Evolutionary conservation across 2,888 invertebrate species (phyloP).

Genomic region (Brachyopa scutellaris): DNA sequence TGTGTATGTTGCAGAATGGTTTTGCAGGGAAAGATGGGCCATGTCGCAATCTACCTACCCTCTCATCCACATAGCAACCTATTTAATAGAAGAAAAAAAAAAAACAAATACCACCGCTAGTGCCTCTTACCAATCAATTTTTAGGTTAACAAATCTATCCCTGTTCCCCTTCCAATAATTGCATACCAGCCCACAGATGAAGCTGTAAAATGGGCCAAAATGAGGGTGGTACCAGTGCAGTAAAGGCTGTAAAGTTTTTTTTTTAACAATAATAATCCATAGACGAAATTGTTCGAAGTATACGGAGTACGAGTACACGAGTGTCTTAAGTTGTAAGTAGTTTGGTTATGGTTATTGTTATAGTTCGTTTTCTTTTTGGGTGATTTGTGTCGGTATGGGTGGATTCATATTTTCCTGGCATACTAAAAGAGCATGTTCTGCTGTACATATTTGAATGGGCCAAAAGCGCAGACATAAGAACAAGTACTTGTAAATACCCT

Average conservation of each 20-base stretch:
- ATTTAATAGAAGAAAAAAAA: slow-evolving; percentile 33
- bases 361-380: slow-evolving; percentile 43
- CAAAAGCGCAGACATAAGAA: background rate
- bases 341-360: slow-evolving; percentile 38
- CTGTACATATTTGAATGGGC: background rate
- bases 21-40: slow-evolving; percentile 65
- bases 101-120: slow-evolving; percentile 60
- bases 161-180: slow-evolving; percentile 59
- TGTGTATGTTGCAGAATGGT: slow-evolving; percentile 25
- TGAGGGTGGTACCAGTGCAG: slow-evolving; percentile 59
- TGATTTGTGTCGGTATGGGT: slow-evolving; percentile 46
- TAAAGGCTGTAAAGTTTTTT: slow-evolving; percentile 50
- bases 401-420: slow-evolving; percentile 36
- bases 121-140: slow-evolving; percentile 71
- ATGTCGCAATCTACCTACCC: slow-evolving; percentile 58
- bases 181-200: slow-evolving; percentile 51
- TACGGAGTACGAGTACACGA: too few species aligned
- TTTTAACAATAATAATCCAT: slow-evolving; percentile 60
- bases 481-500: background rate
- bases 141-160: slow-evolving; percentile 65
- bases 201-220: slow-evolving; percentile 56
- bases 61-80: slow-evolving; percentile 58
- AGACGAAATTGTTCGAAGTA: slow-evolving; percentile 59
- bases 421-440: background rate
- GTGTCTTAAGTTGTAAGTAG: slow-evolving; percentile 65